Evolutionary conservation across 2,888 invertebrate genomes (phyloP), one percentile per base, ranked within the genome.

Genomic region (Spodoptera littoralis): DNA sequence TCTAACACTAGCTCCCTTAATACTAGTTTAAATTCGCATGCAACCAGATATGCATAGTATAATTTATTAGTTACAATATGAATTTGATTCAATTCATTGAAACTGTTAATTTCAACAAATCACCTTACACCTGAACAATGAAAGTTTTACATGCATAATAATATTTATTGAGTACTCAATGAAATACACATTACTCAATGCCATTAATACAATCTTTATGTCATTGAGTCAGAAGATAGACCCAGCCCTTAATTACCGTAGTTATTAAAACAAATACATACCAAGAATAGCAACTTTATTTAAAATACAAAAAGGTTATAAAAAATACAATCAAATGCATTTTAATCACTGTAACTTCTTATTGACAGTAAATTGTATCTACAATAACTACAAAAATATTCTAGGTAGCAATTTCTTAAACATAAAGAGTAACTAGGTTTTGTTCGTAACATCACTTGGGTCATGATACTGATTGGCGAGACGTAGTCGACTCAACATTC

Each of bases 261-360:
- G 52, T 72, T 71, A 89, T 84, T 84, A 84, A 92, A 93, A 92
- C 91, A 86, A 89, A 68, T 80, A 76, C 73, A 53, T 86, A 90
- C 90, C 88, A 92, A 92, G 93, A 93, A 94, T 94, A 94, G 93
- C 91, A 94, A 94, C 93, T 94, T 94, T 94, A 94, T 94, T 79
- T 93, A 93, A 93, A 93, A 92, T 92, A 93, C 92, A 94, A 94
- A 92, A 93, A 92, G 89, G 90, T 90, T 94, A 92, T 92, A 93
- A 93, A 70, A 92, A 94, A 94, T 94, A 94, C 94, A 94, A 94
- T 94, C 91, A 94, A 94, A 94, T 94, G 94, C 93, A 89, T 90
- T 88, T 79, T 85, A 88, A 92, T 93, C 93, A 93, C 93, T 93
- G 93, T 89, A 91, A 90, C 89, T 89, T 88, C 83, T 86, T 89